These are phyloP conservation scores for Pseudorhombus dupliciocellatus DNA, from an alignment of 2,113 vertebrate genomes.

Conservation along the genomic window DNA sequence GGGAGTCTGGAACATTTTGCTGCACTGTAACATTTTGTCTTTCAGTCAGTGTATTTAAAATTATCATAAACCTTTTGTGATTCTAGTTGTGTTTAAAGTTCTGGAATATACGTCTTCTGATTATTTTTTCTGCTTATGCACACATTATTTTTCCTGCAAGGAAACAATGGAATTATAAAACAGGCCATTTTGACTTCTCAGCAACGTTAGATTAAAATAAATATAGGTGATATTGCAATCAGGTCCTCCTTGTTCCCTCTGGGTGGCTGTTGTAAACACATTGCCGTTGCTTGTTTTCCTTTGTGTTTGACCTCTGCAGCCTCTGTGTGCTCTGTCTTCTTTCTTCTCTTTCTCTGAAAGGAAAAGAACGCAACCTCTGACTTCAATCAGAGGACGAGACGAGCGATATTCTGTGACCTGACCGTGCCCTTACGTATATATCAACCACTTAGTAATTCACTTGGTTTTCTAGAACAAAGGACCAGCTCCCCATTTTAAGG, in stretches of 20 bases:
- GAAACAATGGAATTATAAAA: conserved; percentile 3
- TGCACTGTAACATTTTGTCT: background rate
- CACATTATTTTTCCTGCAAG: conserved; percentile 7
- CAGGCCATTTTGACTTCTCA: conserved; percentile 12
- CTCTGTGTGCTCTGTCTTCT: conserved; percentile 10
- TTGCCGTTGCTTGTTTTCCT: conserved; percentile 68
- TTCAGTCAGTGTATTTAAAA: conserved; percentile 20
- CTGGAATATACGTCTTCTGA: background rate
- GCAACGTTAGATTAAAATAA: conserved; percentile 54
- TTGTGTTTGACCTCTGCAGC: conserved; percentile 60
- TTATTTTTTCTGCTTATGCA: background rate
- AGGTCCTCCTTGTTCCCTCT: conserved; percentile 47
- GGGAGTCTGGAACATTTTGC: conserved; percentile 18
- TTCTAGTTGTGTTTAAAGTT: conserved; percentile 3
- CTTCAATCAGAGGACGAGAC: conserved; percentile 21
- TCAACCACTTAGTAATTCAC: conserved; percentile 20
- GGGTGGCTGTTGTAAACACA: conserved; percentile 65
- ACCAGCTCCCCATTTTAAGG: conserved; percentile 9
- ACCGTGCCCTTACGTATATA: conserved; percentile 32
- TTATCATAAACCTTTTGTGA: background rate
- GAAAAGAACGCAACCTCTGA: conserved; percentile 42
- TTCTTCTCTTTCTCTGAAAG: conserved; percentile 10
- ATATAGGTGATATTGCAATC: conserved; percentile 50
- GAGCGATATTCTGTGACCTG: conserved; percentile 40
- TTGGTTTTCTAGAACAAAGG: conserved; percentile 35